Base-by-base conservation (phyloP, 1,140 invertebrate genomes). In the Thrips palmi region DNA sequence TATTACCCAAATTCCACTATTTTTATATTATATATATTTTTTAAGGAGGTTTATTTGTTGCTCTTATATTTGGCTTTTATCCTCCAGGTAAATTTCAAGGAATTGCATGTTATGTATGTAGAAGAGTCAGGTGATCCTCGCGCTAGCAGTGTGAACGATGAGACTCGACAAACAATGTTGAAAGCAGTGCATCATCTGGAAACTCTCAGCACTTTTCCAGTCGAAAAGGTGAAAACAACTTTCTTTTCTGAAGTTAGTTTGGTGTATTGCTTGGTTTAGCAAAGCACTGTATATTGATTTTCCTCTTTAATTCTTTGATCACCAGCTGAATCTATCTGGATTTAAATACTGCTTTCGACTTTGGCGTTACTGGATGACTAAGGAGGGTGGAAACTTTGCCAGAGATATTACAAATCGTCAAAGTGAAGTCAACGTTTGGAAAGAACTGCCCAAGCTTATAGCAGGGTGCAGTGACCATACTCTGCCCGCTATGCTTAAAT, bases 31-130 rank as follows among this genome's bases (percentile, higher is more conserved):
- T 40, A 32, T 37, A 2, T n/a, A 30, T 17, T 25, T 27, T 14
- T 12, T 25, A 3, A 4, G 10, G 8, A 32, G 6, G 7, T 32
- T 32, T 14, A 31, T 14, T 15, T 15, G 8, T 32, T 32, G 15
- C 12, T 7, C 15, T 32, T 8, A 6, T 7, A 32, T 21, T 24
- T n/a, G 15, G 24, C 12, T 15, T 41, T 32, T 29, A 22, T 45
- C 19, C 23, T 42, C 8, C 45, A 62, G 47, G 70, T 83, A 10
- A 63, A 83, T 56, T 19, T 79, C 1, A 66, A 69, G 48, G 64
- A 71, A 21, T 47, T 94, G 1, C 72, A 74, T 35, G 67, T 83
- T 40, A 88, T 72, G 54, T 92, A 85, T 54, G 70, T 86, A 49
- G 67, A 79, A 47, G 66, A 68, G 39, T 68, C 69, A 2, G 64